These are phyloP conservation scores for Rhogogaster chlorosoma DNA, from an alignment of 2,888 invertebrate genomes.

Conservation along the genomic window DNA sequence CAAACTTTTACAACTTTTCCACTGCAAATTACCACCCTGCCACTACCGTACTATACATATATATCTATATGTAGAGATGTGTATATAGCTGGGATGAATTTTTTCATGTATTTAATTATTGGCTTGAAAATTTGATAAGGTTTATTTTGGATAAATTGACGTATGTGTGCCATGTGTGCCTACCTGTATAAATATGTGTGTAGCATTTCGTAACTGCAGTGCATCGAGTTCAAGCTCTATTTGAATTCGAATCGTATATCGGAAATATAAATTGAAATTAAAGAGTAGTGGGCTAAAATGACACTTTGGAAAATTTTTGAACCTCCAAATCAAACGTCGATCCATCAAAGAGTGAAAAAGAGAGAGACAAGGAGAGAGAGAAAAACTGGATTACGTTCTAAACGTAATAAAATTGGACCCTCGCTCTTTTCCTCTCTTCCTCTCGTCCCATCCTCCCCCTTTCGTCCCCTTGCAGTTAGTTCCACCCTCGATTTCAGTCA, in stretches of 20 bases:
- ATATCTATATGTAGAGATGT: not conserved
- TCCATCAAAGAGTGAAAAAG: conserved; percentile 16
- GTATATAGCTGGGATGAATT: not conserved
- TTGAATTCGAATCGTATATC: conserved; percentile 2
- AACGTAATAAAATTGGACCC: conserved; percentile 44
- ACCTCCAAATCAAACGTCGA: conserved; percentile 37
- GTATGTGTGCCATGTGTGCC: not conserved
- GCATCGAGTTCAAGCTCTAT: not conserved
- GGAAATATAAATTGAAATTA: conserved; percentile 31
- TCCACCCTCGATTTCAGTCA: conserved; percentile 18
- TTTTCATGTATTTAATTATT: not conserved
- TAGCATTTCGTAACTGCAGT: not conserved
- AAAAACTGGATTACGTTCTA: conserved; percentile 35
- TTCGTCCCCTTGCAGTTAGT: not conserved
- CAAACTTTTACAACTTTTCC: conserved; percentile 33
- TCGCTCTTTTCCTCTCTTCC: not conserved
- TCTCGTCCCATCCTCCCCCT: not conserved
- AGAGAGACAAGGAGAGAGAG: not conserved
- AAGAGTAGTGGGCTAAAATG: not conserved
- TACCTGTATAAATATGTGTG: not conserved
- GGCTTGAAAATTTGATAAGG: not conserved
- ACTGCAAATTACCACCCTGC: conserved; percentile 7
- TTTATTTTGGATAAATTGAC: not conserved
- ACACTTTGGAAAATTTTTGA: conserved; percentile 24
- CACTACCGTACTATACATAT: not conserved